These are phyloP conservation scores for Fregata magnificens DNA, from an alignment of 2,113 vertebrate species.

Conservation along the genomic window DNA sequence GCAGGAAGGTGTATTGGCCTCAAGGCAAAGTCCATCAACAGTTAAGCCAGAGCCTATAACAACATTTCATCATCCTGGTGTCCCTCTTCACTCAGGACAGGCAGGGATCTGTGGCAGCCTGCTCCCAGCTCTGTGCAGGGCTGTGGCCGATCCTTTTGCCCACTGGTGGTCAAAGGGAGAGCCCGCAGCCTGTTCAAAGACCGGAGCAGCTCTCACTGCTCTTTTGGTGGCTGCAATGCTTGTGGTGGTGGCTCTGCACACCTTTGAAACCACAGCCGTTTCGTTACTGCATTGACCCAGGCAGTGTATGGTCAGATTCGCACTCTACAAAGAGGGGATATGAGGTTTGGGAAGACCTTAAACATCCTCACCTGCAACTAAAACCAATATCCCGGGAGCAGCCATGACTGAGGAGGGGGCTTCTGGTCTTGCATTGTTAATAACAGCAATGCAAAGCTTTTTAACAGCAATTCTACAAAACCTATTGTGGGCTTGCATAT, in stretches of 20 bases:
- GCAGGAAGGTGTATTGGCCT: background rate
- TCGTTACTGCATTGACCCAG: background rate
- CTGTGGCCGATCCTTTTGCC: background rate
- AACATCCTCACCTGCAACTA: background rate
- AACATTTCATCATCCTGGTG: background rate
- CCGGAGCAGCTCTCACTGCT: background rate
- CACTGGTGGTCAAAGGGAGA: background rate
- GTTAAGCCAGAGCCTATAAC: background rate
- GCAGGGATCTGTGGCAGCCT: background rate
- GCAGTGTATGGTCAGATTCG: background rate
- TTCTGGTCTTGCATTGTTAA: background rate
- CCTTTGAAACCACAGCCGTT: background rate
- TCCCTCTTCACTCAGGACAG: background rate
- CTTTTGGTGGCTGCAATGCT: background rate
- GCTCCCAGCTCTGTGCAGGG: rapidly evolving
- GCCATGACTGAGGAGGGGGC: background rate
- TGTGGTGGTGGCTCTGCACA: background rate
- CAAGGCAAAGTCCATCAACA: background rate
- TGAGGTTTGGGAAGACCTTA: background rate
- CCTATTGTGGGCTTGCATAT: background rate
- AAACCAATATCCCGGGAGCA: background rate
- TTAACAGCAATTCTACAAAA: background rate
- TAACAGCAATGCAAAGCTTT: background rate
- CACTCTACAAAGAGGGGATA: background rate
- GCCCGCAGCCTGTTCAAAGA: background rate